Base-by-base conservation (phyloP, 2,113 vertebrate species). In the Prolemur simus region DNA sequence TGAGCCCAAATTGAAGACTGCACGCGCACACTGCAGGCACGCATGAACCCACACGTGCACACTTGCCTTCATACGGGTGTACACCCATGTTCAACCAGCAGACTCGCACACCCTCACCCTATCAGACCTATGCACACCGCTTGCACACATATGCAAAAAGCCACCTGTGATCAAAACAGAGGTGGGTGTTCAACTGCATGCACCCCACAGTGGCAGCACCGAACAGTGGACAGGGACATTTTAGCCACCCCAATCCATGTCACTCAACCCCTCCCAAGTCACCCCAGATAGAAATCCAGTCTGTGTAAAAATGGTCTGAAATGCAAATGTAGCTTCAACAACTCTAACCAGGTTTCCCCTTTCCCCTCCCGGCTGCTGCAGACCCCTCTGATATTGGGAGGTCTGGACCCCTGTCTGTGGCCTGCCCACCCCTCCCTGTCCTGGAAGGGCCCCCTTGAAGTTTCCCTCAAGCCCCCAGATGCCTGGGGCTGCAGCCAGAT, bases 291-390 rank as follows among this genome's bases (percentile, higher is more conserved):
- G 39, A 32, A 69, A 63, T 39, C 45, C 42, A 71, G 18, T 49
- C 80, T 45, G 34, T 6, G 6, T 47, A 45, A 93, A 89, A 73
- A n/a, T 14, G 8, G 3, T 69, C 56, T 63, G 6, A 12, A 5
- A 20, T 11, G 2, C 21, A 54, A 54, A 54, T 0, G 3, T 5
- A 63, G 78, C 56, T 45, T 49, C 73, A 12, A 39, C 17, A 25
- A 39, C 29, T 47, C 8, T 74, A 58, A 25, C 27, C 14, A 4
- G 52, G 5, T 3, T 18, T 32, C 39, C 60, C 3, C 3, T 0
- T 2, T 0, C 21, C 5, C 0, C 17, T 13, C 25, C 8, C 3
- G 10, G 9, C 39, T 56, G 11, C 8, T 0, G 1, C n/a, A 10
- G 20, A 27, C 5, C 3, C 23, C 13, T 15, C 68, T 56, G 52